Evolutionary conservation across 2,113 vertebrate genomes (phyloP).

Genomic region (Stictonetta naevosa): DNA sequence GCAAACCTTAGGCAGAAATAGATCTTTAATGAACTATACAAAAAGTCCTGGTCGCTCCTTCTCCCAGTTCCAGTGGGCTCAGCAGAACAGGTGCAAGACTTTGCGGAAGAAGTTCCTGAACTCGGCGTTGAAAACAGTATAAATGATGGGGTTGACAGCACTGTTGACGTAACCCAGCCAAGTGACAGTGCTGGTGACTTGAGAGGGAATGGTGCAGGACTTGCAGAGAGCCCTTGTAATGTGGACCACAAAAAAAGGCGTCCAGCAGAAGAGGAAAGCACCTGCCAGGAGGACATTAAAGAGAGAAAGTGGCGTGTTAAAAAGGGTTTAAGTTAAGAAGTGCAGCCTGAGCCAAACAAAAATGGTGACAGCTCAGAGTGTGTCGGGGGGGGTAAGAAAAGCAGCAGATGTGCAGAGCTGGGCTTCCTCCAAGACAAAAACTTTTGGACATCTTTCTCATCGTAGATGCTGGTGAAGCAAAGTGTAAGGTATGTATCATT

Average conservation of each 20-base stretch:
- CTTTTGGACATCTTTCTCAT: neutral
- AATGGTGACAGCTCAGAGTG: neutral
- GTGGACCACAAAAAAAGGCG: constrained; percentile 95
- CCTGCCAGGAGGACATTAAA: constrained; percentile 72
- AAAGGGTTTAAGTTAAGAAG: neutral
- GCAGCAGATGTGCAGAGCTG: neutral
- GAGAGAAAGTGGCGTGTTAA: neutral
- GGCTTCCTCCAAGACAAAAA: neutral
- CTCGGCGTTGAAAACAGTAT: constrained; percentile 91
- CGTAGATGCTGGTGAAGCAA: neutral
- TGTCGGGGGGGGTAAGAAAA: neutral
- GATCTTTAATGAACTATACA: constrained; percentile 67
- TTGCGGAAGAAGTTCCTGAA: constrained; percentile 92
- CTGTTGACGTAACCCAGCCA: constrained; percentile 98
- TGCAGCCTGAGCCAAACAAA: neutral
- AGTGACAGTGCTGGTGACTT: constrained; percentile 91
- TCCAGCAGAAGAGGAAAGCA: constrained; percentile 95
- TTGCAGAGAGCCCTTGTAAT: constrained; percentile 85
- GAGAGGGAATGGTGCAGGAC: constrained; percentile 81
- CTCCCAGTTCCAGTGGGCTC: neutral
- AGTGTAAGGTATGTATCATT: neutral
- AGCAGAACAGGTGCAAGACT: constrained; percentile 80
- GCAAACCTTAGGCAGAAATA: constrained; percentile 50
- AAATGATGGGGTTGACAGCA: constrained; percentile 94
- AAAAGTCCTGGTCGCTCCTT: neutral